Evolutionary conservation across 2,888 invertebrate species (phyloP).

Genomic region (Endotricha flammealis): DNA sequence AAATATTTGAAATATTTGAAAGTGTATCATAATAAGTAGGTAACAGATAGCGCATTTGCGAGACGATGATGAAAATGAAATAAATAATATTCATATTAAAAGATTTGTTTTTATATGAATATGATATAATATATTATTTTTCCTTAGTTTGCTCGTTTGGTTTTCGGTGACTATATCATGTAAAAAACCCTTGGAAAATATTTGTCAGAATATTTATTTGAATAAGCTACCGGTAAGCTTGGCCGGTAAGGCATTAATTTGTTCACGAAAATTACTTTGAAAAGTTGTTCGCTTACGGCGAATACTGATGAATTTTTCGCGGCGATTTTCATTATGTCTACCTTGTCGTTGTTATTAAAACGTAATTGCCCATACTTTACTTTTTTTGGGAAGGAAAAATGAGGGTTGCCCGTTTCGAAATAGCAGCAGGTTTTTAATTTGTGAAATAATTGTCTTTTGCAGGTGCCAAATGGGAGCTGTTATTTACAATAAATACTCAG

Average conservation of each 20-base stretch:
- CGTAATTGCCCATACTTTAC: constrained; percentile 11
- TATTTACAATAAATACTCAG: neutral
- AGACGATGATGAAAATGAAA: too few species aligned
- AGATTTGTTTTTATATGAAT: too few species aligned
- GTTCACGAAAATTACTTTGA: constrained; percentile 7
- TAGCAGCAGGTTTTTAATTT: constrained; percentile 3
- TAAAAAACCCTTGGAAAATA: too few species aligned
- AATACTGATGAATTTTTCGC: constrained; percentile 8
- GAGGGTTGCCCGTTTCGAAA: constrained; percentile 3
- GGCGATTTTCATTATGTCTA: constrained; percentile 11
- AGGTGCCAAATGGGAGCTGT: neutral
- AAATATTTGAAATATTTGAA: too few species aligned
- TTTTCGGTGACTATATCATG: too few species aligned
- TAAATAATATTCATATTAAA: too few species aligned
- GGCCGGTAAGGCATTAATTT: constrained; percentile 7
- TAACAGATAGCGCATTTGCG: too few species aligned
- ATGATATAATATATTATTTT: too few species aligned
- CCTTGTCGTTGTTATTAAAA: constrained; percentile 12
- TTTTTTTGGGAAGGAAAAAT: constrained; percentile 8
- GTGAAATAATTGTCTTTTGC: constrained; percentile 7
- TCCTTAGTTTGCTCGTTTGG: too few species aligned
- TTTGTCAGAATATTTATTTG: too few species aligned
- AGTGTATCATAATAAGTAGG: too few species aligned
- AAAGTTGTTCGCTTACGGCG: constrained; percentile 5
- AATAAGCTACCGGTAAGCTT: too few species aligned